A percentile compares a stretch with the other conserved stretches of the same genome.
Conservation (phyloP, 1,140 invertebrate genomes). For the Wasmannia auropunctata region DNA sequence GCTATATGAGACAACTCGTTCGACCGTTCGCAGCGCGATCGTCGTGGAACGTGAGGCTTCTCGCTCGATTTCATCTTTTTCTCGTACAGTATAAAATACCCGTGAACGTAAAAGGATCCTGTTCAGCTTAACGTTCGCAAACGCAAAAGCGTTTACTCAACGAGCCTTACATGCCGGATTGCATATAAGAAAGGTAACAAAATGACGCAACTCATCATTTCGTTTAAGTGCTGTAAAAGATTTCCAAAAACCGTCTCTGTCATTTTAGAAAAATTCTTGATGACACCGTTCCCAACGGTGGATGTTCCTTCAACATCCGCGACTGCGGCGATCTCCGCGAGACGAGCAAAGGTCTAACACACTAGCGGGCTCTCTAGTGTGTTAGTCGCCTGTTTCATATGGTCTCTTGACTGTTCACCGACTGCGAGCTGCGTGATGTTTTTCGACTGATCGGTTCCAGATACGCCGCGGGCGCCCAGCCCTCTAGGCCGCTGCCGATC, state of each 20-base stretch:
- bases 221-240: slow-evolving; percentile 53
- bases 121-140: slow-evolving; percentile 12
- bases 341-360: slow-evolving; percentile 74
- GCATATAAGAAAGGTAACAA: slow-evolving; percentile 15
- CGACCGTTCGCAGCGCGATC: not conserved
- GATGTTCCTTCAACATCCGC: not conserved
- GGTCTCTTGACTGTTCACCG: slow-evolving; percentile 84
- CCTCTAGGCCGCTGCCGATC: slow-evolving; percentile 90
- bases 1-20: not conserved
- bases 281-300: slow-evolving; percentile 24
- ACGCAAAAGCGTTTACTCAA: slow-evolving; percentile 17
- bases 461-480: slow-evolving; percentile 98
- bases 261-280: slow-evolving; percentile 51
- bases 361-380: slow-evolving; percentile 79
- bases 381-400: slow-evolving; percentile 85
- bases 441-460: slow-evolving; percentile 92
- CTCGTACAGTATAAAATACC: slow-evolving; percentile 10
- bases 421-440: slow-evolving; percentile 88
- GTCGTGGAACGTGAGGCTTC: not conserved
- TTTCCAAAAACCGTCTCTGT: slow-evolving; percentile 48
- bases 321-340: not conserved
- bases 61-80: not conserved
- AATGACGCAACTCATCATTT: slow-evolving; percentile 42
- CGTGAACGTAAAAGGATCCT: slow-evolving; percentile 31
- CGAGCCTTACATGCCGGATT: not conserved